These are phyloP conservation scores for Pristiophorus japonicus DNA, from an alignment of 2,113 vertebrate species.

Conservation along the genomic window DNA sequence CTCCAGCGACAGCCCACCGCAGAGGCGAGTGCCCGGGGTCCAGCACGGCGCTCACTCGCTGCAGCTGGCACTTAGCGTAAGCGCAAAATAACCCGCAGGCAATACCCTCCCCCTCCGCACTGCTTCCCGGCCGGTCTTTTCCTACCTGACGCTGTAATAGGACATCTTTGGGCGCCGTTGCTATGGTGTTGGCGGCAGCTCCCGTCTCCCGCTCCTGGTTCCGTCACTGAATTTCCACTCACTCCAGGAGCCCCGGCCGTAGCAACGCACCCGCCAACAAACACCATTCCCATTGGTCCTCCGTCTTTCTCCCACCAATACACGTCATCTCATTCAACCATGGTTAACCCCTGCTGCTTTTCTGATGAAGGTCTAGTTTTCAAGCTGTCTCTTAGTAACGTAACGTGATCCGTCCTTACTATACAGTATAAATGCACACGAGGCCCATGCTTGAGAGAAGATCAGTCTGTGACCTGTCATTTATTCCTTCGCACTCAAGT, in stretches of 20 bases:
- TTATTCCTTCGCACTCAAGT: no score
- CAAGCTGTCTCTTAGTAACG: not conserved
- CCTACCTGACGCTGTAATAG: conserved; percentile 23
- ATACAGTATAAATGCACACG: no score
- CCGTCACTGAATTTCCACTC: not conserved
- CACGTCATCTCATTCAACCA: not conserved
- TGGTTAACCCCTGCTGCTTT: not conserved
- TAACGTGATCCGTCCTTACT: no score
- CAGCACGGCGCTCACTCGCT: not conserved
- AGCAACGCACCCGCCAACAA: conserved; percentile 27
- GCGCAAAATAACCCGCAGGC: not conserved
- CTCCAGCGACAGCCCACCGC: not conserved
- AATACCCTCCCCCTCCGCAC: not conserved
- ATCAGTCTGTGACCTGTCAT: no score
- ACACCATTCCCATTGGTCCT: conserved; percentile 10
- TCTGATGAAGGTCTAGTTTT: not conserved
- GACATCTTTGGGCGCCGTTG: conserved; percentile 28
- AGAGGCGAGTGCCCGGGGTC: not conserved
- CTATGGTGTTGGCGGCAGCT: conserved; percentile 5
- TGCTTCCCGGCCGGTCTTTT: not conserved
- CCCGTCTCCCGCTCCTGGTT: not conserved
- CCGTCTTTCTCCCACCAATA: not conserved
- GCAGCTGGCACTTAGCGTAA: no score
- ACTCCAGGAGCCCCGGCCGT: not conserved
- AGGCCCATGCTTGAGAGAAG: no score